Percentiles rank a stretch among this genome's conserved stretches.
Conservation (phyloP, 2,888 invertebrate genomes). For the Fabriciana adippe region DNA sequence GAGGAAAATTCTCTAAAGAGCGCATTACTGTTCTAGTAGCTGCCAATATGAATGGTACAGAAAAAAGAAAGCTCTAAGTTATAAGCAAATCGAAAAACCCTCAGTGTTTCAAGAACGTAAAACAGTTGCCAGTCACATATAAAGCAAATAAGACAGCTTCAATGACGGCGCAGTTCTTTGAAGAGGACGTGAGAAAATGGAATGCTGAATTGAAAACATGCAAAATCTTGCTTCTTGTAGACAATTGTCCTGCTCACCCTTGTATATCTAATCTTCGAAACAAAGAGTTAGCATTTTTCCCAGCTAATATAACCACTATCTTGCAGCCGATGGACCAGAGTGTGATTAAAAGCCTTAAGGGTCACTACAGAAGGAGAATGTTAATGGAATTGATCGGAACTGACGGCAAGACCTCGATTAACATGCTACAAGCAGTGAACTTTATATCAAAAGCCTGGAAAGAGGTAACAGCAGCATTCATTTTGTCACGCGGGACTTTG, state of each 20-base stretch:
- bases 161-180: slow-evolving; percentile 48
- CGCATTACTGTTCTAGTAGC: slow-evolving; percentile 48
- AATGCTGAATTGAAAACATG: slow-evolving; percentile 43
- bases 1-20: slow-evolving; percentile 44
- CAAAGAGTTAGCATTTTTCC: neutral
- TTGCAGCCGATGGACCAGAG: slow-evolving; percentile 49
- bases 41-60: slow-evolving; percentile 47
- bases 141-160: slow-evolving; percentile 46
- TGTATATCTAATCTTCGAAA: slow-evolving; percentile 42
- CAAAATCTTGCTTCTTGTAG: slow-evolving; percentile 48
- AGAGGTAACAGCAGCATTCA: slow-evolving; percentile 42
- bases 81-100: slow-evolving; percentile 50
- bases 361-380: slow-evolving; percentile 44
- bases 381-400: slow-evolving; percentile 43
- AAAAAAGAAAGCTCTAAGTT: slow-evolving; percentile 37
- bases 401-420: slow-evolving; percentile 32
- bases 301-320: slow-evolving; percentile 45
- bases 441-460: slow-evolving; percentile 42
- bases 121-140: slow-evolving; percentile 47
- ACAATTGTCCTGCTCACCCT: slow-evolving; percentile 44
- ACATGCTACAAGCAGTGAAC: slow-evolving; percentile 45
- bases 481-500: slow-evolving; percentile 36
- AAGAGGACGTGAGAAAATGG: slow-evolving; percentile 43
- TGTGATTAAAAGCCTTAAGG: slow-evolving; percentile 46
- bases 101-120: slow-evolving; percentile 51